Evolutionary conservation across 1,140 invertebrate species (phyloP).

Genomic region (Stegodyphus dumicola): DNA sequence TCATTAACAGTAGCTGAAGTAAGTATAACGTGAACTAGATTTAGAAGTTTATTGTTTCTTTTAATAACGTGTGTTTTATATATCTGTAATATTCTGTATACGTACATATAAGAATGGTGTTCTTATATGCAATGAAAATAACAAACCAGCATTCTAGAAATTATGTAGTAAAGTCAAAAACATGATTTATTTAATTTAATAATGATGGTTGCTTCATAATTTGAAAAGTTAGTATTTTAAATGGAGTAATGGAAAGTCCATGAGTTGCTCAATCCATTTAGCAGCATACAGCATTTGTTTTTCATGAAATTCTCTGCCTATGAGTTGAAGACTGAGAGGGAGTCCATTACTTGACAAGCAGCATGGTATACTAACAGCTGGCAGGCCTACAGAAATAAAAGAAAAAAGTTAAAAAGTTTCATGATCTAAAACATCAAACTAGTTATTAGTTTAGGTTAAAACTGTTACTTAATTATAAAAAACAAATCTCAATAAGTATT

Average conservation of each 20-base stretch:
- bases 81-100: too few species aligned
- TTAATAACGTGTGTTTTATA: too few species aligned
- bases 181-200: too few species aligned
- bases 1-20: too few species aligned
- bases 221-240: not conserved
- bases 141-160: too few species aligned
- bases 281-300: constrained; percentile 81
- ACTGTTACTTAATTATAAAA: not conserved
- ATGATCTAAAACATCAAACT: not conserved
- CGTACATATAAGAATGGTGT: too few species aligned
- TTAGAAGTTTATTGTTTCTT: too few species aligned
- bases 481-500: not conserved
- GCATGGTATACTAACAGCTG: constrained; percentile 90
- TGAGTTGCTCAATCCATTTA: constrained; percentile 83
- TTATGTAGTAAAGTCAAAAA: too few species aligned
- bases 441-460: not conserved
- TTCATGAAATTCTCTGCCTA: constrained; percentile 85
- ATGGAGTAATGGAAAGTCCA: constrained; percentile 72
- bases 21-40: too few species aligned
- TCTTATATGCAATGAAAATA: too few species aligned
- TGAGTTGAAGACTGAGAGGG: constrained; percentile 93
- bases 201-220: too few species aligned
- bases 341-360: constrained; percentile 80
- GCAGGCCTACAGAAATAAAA: constrained; percentile 76
- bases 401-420: not conserved